These are phyloP conservation scores for Peucedramus taeniatus DNA, from an alignment of 2,113 vertebrate species.

Conservation along the genomic window DNA sequence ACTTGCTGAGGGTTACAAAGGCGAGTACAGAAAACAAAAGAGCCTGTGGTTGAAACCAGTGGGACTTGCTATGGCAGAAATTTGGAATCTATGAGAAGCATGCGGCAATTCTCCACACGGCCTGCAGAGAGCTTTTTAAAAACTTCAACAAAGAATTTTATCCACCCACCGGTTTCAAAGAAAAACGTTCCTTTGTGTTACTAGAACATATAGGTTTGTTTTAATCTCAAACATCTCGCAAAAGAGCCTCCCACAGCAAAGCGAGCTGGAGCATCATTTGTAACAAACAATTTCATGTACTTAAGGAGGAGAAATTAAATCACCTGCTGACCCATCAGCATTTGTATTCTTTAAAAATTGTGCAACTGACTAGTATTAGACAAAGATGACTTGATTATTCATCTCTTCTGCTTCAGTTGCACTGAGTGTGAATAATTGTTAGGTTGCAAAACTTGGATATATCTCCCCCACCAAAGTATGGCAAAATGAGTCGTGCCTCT, in stretches of 20 bases:
- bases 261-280: background rate
- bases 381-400: background rate
- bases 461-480: background rate
- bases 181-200: conserved; percentile 70
- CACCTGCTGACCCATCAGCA: background rate
- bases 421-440: background rate
- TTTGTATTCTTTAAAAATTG: background rate
- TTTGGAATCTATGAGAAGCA: conserved; percentile 77
- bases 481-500: background rate
- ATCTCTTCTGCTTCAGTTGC: background rate
- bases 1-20: conserved; percentile 44
- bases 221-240: conserved; percentile 52
- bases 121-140: conserved; percentile 26
- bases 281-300: background rate
- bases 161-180: conserved; percentile 61
- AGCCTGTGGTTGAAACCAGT: conserved; percentile 62
- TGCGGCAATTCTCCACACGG: conserved; percentile 65
- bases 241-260: conserved; percentile 38
- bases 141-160: conserved; percentile 50
- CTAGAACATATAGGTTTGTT: conserved; percentile 63
- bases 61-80: conserved; percentile 77
- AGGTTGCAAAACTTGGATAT: background rate
- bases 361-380: background rate
- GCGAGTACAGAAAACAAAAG: conserved; percentile 67
- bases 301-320: background rate